Percentiles rank a stretch among this genome's conserved stretches.
Conservation (phyloP, 2,888 invertebrate genomes). For the Drosophila paramelanica region DNA sequence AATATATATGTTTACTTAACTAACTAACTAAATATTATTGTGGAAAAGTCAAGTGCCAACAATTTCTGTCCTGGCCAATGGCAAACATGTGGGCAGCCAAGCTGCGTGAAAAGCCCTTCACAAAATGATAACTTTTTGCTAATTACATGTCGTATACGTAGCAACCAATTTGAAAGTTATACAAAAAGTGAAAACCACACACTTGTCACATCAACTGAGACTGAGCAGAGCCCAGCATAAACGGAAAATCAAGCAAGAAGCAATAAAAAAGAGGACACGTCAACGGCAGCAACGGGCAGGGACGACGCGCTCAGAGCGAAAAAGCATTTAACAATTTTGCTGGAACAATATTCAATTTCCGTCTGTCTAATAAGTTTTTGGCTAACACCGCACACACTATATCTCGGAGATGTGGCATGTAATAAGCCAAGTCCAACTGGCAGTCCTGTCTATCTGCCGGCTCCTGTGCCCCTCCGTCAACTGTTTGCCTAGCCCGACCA, state of each 20-base stretch:
- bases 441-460: conserved; percentile 32
- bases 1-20: too few relatives aligned
- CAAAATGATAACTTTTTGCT: conserved; percentile 38
- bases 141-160: conserved; percentile 60
- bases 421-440: conserved; percentile 68
- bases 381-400: conserved; percentile 38
- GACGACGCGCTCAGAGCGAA: conserved; percentile 38
- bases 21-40: not conserved
- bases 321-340: conserved; percentile 73
- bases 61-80: not conserved
- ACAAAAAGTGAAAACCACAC: conserved; percentile 43
- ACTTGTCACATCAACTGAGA: conserved; percentile 30
- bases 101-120: conserved; percentile 13
- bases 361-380: conserved; percentile 79
- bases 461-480: conserved; percentile 21
- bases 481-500: conserved; percentile 46
- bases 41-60: not conserved
- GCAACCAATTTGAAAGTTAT: conserved; percentile 58
- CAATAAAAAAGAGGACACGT: conserved; percentile 37
- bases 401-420: conserved; percentile 47
- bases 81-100: not conserved
- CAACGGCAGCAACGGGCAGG: conserved; percentile 37
- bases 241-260: conserved; percentile 3
- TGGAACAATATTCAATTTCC: conserved; percentile 79
- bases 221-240: conserved; percentile 15